A percentile compares a stretch with the other conserved stretches of the same genome.
Conservation (phyloP, 2,797 vertebrate species). For the Meriones psammophilus region DNA sequence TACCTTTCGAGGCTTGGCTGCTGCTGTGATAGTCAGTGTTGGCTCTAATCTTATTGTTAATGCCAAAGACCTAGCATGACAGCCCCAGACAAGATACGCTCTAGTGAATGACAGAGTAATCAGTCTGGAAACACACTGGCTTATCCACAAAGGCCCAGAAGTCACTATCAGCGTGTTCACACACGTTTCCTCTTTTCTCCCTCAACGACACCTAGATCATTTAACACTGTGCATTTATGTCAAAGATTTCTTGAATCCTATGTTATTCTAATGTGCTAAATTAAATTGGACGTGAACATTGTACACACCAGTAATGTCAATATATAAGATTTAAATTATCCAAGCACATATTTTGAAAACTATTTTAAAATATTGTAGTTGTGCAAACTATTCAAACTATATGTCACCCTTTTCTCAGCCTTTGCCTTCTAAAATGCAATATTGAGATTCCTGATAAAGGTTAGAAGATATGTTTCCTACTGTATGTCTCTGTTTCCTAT, state of each 20-base stretch:
- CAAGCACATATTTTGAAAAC: slow-evolving; percentile 66
- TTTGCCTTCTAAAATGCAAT: slow-evolving; percentile 27
- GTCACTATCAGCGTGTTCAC: slow-evolving; percentile 86
- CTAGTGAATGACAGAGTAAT: slow-evolving; percentile 88
- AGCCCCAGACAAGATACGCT: slow-evolving; percentile 86
- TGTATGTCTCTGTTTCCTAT: background rate
- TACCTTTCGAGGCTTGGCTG: slow-evolving; percentile 77
- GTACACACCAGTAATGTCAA: slow-evolving; percentile 65
- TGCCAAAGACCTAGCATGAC: slow-evolving; percentile 85
- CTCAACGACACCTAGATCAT: slow-evolving; percentile 81
- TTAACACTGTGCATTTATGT: slow-evolving; percentile 80
- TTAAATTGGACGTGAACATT: slow-evolving; percentile 61
- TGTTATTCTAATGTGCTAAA: slow-evolving; percentile 82
- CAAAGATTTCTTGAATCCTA: slow-evolving; percentile 84
- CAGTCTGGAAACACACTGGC: slow-evolving; percentile 83
- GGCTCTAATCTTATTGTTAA: slow-evolving; percentile 88
- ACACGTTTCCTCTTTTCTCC: slow-evolving; percentile 85
- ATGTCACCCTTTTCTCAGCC: fast-evolving
- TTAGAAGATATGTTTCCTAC: background rate
- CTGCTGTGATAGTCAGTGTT: slow-evolving; percentile 83
- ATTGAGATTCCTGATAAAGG: background rate
- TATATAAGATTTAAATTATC: slow-evolving; percentile 73
- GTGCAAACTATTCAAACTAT: slow-evolving; percentile 30
- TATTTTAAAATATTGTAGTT: slow-evolving; percentile 45
- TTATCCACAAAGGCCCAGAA: slow-evolving; percentile 87